A percentile compares a stretch with the other conserved stretches of the same genome.
Conservation (phyloP, 1,140 invertebrate species). For the Ceratitis capitata region DNA sequence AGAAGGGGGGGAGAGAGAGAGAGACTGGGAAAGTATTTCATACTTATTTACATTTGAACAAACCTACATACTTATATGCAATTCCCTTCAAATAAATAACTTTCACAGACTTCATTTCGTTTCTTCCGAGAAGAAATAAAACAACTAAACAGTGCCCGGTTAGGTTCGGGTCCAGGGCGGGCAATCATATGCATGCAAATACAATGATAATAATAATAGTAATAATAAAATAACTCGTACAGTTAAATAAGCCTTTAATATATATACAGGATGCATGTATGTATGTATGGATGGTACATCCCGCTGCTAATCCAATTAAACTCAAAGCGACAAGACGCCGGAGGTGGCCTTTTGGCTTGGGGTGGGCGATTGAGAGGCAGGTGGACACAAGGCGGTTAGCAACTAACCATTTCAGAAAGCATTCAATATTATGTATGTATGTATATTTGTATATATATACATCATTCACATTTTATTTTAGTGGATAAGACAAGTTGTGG, state of each 20-base stretch:
- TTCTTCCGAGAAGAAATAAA: background rate
- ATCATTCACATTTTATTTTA: too few species aligned
- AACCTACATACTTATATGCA: too few species aligned
- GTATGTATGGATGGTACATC: background rate
- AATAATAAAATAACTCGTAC: too few species aligned
- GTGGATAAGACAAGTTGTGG: too few species aligned
- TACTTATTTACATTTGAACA: too few species aligned
- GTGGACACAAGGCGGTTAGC: too few species aligned
- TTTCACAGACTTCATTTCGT: background rate
- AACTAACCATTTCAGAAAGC: background rate
- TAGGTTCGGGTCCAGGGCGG: background rate
- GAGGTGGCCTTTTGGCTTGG: background rate
- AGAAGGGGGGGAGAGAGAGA: too few species aligned
- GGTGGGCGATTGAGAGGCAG: background rate
- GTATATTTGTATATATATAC: too few species aligned
- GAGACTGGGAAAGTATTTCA: background rate
- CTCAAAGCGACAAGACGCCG: background rate
- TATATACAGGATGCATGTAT: background rate
- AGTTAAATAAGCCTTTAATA: conserved; percentile 22
- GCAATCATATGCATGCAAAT: background rate
- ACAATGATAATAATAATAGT: too few species aligned
- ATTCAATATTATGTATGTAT: background rate
- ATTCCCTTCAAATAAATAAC: background rate
- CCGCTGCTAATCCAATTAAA: conserved; percentile 21
- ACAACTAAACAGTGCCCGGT: background rate